Conservation (phyloP, 2,113 vertebrate species). For the Gymnocephalus cernua region DNA sequence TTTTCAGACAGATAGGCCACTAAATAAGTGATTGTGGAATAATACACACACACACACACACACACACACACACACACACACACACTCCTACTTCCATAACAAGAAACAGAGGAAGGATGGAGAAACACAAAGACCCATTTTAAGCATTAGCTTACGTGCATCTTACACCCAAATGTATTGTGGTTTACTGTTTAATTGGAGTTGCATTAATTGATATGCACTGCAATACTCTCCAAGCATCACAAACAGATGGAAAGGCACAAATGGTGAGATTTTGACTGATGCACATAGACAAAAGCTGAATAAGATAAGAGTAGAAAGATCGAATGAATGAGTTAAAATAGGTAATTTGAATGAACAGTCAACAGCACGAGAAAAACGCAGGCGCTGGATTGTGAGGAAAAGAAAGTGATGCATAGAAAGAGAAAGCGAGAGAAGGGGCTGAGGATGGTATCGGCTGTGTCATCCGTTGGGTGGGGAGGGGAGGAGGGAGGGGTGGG, state of each 20-base stretch:
- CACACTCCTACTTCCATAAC: background rate
- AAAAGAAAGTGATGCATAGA: slow-evolving; percentile 14
- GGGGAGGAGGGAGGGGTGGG: slow-evolving; percentile 43
- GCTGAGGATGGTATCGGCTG: slow-evolving; percentile 39
- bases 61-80: background rate
- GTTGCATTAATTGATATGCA: background rate
- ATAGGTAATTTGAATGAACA: slow-evolving; percentile 7
- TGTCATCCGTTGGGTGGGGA: slow-evolving; percentile 12
- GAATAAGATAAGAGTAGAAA: background rate
- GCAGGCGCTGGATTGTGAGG: background rate
- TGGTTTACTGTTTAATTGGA: background rate
- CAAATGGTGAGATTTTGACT: background rate
- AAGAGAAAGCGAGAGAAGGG: slow-evolving; percentile 6
- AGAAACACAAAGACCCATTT: background rate
- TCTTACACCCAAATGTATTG: background rate
- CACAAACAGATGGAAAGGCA: background rate
- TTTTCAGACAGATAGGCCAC: slow-evolving; percentile 26
- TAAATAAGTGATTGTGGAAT: slow-evolving; percentile 65
- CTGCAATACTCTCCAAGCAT: background rate
- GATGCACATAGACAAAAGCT: background rate
- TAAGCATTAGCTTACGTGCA: background rate
- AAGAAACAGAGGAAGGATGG: background rate
- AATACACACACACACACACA: background rate
- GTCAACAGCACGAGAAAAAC: background rate
- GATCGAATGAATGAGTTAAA: background rate